Conservation (phyloP, 1,140 invertebrate species). For the Catajapyx aquilonaris region DNA sequence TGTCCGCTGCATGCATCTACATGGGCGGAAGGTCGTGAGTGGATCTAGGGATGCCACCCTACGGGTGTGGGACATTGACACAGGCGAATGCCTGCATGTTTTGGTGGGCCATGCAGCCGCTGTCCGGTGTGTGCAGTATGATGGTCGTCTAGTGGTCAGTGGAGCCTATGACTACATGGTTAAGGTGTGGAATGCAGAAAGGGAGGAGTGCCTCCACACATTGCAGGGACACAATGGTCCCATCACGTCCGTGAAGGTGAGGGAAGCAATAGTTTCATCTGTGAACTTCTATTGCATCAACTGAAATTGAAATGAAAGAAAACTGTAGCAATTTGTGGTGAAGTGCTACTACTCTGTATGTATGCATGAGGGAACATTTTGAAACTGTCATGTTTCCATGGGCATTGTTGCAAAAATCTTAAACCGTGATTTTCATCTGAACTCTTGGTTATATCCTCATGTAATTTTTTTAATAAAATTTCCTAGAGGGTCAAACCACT, state of each 20-base stretch:
- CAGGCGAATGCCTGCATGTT: constrained; percentile 76
- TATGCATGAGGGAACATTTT: too few relatives aligned
- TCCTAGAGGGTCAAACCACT: too few relatives aligned
- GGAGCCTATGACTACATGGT: constrained; percentile 98
- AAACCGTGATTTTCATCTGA: too few relatives aligned
- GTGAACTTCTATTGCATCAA: too few relatives aligned
- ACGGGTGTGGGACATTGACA: constrained; percentile 85
- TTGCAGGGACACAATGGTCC: constrained; percentile 91
- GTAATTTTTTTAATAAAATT: too few relatives aligned
- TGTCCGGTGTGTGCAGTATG: constrained; percentile 96
- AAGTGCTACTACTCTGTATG: too few relatives aligned
- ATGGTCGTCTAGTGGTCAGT: constrained; percentile 83
- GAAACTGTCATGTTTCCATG: too few relatives aligned
- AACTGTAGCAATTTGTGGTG: too few relatives aligned
- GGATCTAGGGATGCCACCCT: constrained; percentile 92
- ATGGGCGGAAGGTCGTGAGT: constrained; percentile 84
- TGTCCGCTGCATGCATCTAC: constrained; percentile 92
- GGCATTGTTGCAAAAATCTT: too few relatives aligned
- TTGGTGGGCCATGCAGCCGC: constrained; percentile 90
- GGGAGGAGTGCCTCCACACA: constrained; percentile 86
- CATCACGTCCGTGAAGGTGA: constrained; percentile 93
- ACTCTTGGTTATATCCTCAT: too few relatives aligned
- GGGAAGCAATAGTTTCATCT: constrained; percentile 1
- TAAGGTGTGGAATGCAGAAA: constrained; percentile 94
- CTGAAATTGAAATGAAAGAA: too few relatives aligned